A percentile compares a stretch with the other conserved stretches of the same genome.
Conservation (phyloP, 2,797 vertebrate genomes). For the Artibeus lituratus region DNA sequence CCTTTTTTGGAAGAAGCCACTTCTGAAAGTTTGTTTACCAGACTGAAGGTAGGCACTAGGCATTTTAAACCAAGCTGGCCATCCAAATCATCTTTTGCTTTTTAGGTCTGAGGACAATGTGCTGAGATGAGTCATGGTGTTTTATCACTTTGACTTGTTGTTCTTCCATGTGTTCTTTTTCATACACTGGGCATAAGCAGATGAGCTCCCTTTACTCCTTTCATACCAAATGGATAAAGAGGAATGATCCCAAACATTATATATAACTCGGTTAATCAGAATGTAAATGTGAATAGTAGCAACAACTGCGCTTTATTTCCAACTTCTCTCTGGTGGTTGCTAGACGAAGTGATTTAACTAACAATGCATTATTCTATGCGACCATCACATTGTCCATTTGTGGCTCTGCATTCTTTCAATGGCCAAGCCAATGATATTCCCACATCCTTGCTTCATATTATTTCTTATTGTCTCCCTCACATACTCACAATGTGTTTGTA, state of each 20-base stretch:
- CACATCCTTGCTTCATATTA: background rate
- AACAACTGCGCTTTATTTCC: background rate
- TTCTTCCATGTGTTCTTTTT: background rate
- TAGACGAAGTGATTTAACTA: background rate
- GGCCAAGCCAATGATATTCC: background rate
- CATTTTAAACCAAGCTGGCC: background rate
- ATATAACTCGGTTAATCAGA: background rate
- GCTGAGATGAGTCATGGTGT: background rate
- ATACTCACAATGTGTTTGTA: background rate
- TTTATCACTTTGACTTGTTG: background rate
- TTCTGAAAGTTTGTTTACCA: background rate
- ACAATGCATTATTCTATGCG: background rate
- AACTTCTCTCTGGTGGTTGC: background rate
- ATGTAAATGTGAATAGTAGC: background rate
- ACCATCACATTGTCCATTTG: background rate
- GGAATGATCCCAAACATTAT: background rate
- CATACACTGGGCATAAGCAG: background rate
- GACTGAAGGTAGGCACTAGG: background rate
- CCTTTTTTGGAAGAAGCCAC: background rate
- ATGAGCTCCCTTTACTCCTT: background rate
- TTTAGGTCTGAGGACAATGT: background rate
- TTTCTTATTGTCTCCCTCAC: background rate
- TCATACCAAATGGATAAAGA: background rate
- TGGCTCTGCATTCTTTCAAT: background rate
- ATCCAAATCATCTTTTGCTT: background rate